Evolutionary conservation across 2,888 invertebrate species (phyloP), one percentile per base, ranked within the genome.

Genomic region (Drosophila falleni): DNA sequence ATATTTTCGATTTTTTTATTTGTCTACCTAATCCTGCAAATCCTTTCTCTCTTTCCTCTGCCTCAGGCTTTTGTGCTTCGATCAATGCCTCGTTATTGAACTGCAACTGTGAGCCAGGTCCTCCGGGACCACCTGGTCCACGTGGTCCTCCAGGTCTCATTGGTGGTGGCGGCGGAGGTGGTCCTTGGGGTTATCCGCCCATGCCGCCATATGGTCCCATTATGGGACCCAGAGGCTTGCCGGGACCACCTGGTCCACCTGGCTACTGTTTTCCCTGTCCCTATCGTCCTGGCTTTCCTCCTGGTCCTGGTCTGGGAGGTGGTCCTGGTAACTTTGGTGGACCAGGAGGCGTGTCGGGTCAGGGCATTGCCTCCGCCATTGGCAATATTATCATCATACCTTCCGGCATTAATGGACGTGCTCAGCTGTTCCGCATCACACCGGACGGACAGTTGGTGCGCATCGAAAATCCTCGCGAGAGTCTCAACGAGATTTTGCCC

Each of bases 251-350:
- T 0, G 87, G 87, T n/a, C 77, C 87, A 0, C 89, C 89, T 5
- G 87, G 86, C 29, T 81, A 71, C 39, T 86, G 86, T 29, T 87
- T 87, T 10, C 87, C 80, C 23, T 86, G 86, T n/a, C 85, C 85
- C 2, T 60, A 9, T 16, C 33, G 42, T 15, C 64, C 59, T 1
- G 70, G 54, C 0, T 23, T 49, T 2, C 60, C 47, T 26, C 29
- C 29, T 8, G 79, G 78, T 1, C 0, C 29, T 29, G 29, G 29
- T 29, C 26, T 63, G 3, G 73, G 69, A 4, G 56, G 23, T 41
- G 11, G n/a, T n/a, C n/a, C n/a, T n/a, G n/a, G 64, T 47, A 2
- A 59, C 67, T 8, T 31, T 71, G 44, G 64, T 11, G 46, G 35
- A 4, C 29, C 50, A 0, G 29, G 47, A 2, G 47, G 50, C 4